These are phyloP conservation scores for Nasonia longicornis DNA, from an alignment of 1,140 invertebrate species.

Conservation along the genomic window DNA sequence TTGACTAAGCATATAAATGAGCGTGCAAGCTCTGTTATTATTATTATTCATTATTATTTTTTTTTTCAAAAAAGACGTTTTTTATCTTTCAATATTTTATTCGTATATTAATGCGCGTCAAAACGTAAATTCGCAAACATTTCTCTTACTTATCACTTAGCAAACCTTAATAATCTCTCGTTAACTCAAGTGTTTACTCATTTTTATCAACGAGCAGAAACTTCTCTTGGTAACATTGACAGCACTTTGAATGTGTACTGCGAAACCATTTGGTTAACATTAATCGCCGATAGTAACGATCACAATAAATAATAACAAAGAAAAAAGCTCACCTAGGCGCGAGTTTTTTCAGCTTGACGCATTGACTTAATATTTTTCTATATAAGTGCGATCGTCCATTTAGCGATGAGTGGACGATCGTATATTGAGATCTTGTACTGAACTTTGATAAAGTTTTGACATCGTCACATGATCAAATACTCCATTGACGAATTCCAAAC, in stretches of 20 bases:
- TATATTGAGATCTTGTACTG: background rate
- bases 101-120: conserved; percentile 16
- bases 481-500: background rate
- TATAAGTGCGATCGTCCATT: background rate
- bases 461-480: background rate
- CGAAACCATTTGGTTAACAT: conserved; percentile 20
- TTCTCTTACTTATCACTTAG: conserved; percentile 14
- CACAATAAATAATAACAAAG: conserved; percentile 22
- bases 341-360: conserved; percentile 23
- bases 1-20: conserved; percentile 63
- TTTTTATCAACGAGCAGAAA: conserved; percentile 17
- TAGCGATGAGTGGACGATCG: background rate
- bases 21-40: conserved; percentile 57
- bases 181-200: background rate
- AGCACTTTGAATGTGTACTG: conserved; percentile 16
- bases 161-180: conserved; percentile 29
- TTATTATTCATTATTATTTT: conserved; percentile 45
- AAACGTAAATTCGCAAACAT: conserved; percentile 25
- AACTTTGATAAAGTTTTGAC: background rate
- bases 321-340: background rate
- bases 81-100: conserved; percentile 20
- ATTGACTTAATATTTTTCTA: conserved; percentile 17
- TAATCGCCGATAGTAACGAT: conserved; percentile 24
- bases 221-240: conserved; percentile 25
- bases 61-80: conserved; percentile 35